A percentile compares a stretch with the other conserved stretches of the same genome.
Conservation (phyloP, 2,888 invertebrate genomes). For the Lissocephala sabroskyi region DNA sequence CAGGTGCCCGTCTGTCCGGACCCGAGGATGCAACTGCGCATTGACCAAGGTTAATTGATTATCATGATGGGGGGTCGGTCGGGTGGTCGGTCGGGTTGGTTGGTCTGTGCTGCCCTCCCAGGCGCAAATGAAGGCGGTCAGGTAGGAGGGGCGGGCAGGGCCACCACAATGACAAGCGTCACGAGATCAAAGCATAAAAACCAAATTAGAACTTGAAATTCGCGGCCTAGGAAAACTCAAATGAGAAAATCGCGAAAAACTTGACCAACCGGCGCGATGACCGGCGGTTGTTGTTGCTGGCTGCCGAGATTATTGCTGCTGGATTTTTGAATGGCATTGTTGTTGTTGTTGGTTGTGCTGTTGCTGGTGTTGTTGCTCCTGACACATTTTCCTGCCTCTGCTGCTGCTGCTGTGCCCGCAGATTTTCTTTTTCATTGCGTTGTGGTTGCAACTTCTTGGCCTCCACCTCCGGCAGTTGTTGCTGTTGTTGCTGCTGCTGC, state of each 20-base stretch:
- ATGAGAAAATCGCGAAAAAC: no score
- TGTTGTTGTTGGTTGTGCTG: no score
- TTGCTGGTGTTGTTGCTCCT: no score
- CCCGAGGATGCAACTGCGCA: constrained; percentile 22
- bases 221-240: no score
- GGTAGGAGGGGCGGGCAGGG: constrained; percentile 6
- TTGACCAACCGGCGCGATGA: no score
- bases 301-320: no score
- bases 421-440: no score
- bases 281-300: no score
- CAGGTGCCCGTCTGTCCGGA: neutral
- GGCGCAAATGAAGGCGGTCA: constrained; percentile 31
- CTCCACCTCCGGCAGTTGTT: constrained; percentile 7
- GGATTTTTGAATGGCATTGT: no score
- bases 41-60: constrained; percentile 59
- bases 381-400: no score
- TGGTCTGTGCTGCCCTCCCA: constrained; percentile 3
- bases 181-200: constrained; percentile 53
- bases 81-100: constrained; percentile 4
- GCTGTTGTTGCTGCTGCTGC: constrained; percentile 8
- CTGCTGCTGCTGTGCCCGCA: no score
- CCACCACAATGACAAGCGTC: constrained; percentile 53
- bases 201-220: neutral
- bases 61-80: constrained; percentile 23
- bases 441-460: no score